A percentile compares a stretch with the other conserved stretches of the same genome.
These are phyloP conservation scores for Dromius quadrimaculatus DNA, from an alignment of 2,888 invertebrate species.

Conservation along the genomic window DNA sequence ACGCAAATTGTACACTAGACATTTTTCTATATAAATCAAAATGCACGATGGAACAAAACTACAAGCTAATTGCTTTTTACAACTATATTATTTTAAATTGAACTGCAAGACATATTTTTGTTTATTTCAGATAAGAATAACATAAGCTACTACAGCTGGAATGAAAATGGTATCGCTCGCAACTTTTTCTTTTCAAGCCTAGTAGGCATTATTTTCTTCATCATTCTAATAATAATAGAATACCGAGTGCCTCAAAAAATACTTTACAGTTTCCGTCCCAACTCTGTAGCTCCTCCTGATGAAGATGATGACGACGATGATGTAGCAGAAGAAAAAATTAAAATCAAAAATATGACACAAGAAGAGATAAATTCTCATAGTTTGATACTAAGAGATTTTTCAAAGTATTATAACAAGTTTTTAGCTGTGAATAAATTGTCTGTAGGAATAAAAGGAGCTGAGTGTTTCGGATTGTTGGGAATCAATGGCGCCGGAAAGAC, in stretches of 20 bases:
- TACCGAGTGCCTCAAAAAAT: slow-evolving; percentile 70
- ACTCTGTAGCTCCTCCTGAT: slow-evolving; percentile 61
- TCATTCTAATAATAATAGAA: slow-evolving; percentile 75
- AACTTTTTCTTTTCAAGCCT: slow-evolving; percentile 73
- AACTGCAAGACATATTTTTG: too few relatives aligned
- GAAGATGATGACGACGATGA: slow-evolving; percentile 66
- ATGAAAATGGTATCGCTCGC: slow-evolving; percentile 77
- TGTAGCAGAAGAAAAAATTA: slow-evolving; percentile 70
- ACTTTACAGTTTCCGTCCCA: slow-evolving; percentile 59
- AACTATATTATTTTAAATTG: slow-evolving; percentile 49
- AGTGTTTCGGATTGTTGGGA: slow-evolving; percentile 86
- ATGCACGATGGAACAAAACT: too few relatives aligned
- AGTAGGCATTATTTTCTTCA: slow-evolving; percentile 72
- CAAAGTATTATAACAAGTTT: slow-evolving; percentile 80
- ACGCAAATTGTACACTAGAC: not conserved
- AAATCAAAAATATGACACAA: slow-evolving; percentile 65
- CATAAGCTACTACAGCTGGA: slow-evolving; percentile 71
- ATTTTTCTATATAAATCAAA: slow-evolving; percentile 46
- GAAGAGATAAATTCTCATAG: slow-evolving; percentile 66
- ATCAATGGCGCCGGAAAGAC: slow-evolving; percentile 92
- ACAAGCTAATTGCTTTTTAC: slow-evolving; percentile 54
- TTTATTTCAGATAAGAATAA: slow-evolving; percentile 8
- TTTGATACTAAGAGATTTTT: slow-evolving; percentile 74
- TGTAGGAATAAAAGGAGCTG: slow-evolving; percentile 76
- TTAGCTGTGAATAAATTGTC: slow-evolving; percentile 80